These are phyloP conservation scores for Cristatella mucedo DNA, from an alignment of 2,888 invertebrate species.

Conservation along the genomic window DNA sequence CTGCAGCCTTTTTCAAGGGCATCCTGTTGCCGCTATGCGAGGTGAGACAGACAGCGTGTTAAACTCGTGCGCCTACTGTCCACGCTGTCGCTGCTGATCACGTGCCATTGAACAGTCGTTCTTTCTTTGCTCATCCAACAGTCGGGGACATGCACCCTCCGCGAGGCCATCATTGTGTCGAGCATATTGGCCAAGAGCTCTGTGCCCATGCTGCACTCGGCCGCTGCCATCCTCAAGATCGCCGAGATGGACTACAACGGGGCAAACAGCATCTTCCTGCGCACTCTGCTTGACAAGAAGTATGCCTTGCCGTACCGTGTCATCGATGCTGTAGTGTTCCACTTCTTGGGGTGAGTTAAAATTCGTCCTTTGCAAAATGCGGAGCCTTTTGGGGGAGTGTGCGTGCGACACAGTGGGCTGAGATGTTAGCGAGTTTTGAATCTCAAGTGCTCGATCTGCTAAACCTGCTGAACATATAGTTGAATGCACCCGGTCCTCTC, in stretches of 20 bases:
- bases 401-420: too few species aligned
- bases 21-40: conserved; percentile 49
- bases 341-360: conserved; percentile 68
- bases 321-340: conserved; percentile 80
- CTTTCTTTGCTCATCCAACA: too few species aligned
- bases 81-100: neutral
- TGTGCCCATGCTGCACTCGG: conserved; percentile 82
- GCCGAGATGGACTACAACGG: conserved; percentile 80
- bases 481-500: too few species aligned
- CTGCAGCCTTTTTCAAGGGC: conserved; percentile 94
- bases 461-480: too few species aligned
- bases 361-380: too few species aligned
- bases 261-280: conserved; percentile 80
- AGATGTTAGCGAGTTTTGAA: too few species aligned
- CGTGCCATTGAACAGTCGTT: conserved; percentile 3
- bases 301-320: conserved; percentile 90
- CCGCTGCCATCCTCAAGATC: conserved; percentile 81
- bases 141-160: conserved; percentile 78
- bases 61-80: neutral
- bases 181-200: conserved; percentile 77
- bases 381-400: too few species aligned
- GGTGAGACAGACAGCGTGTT: conserved; percentile 38
- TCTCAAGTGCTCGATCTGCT: too few species aligned
- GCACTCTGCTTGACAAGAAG: conserved; percentile 87
- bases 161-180: conserved; percentile 87